phyloP scores from a whole-genome alignment of 2,113 vertebrate genomes.

The Halcyon senegalensis region DNA sequence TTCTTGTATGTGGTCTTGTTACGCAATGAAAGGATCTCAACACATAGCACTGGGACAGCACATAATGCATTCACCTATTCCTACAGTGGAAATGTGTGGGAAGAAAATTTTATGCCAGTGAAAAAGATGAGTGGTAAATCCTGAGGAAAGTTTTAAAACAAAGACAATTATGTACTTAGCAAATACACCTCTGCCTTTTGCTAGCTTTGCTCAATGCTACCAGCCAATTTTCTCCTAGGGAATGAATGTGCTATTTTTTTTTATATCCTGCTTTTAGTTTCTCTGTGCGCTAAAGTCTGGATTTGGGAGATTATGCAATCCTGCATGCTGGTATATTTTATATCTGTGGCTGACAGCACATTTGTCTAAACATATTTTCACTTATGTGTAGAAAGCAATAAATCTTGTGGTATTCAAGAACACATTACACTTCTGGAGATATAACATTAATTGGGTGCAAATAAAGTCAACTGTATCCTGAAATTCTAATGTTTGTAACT shows the following conservation, averaged over 20 bases:
- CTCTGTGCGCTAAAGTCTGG: constrained; percentile 28
- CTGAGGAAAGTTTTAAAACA: neutral
- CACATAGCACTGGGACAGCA: neutral
- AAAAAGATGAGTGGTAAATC: constrained; percentile 41
- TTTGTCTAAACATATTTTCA: constrained; percentile 18
- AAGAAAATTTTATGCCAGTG: constrained; percentile 1
- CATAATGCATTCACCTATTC: neutral
- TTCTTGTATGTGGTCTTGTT: neutral
- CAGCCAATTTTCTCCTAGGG: neutral
- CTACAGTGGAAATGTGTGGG: neutral
- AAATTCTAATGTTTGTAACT: neutral
- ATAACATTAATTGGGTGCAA: constrained; percentile 7
- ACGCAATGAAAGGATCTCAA: neutral
- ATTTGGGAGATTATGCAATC: neutral
- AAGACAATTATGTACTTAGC: neutral
- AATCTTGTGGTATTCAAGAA: neutral
- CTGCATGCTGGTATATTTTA: neutral
- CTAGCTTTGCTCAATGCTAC: neutral
- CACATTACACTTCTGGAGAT: neutral
- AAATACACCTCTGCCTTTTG: neutral
- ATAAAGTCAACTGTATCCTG: constrained; percentile 14
- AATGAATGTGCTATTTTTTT: neutral
- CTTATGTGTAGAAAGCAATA: neutral
- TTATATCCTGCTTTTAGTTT: neutral
- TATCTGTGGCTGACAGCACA: neutral